Conservation (phyloP, 2,113 vertebrate genomes). For the Albula glossodonta region DNA sequence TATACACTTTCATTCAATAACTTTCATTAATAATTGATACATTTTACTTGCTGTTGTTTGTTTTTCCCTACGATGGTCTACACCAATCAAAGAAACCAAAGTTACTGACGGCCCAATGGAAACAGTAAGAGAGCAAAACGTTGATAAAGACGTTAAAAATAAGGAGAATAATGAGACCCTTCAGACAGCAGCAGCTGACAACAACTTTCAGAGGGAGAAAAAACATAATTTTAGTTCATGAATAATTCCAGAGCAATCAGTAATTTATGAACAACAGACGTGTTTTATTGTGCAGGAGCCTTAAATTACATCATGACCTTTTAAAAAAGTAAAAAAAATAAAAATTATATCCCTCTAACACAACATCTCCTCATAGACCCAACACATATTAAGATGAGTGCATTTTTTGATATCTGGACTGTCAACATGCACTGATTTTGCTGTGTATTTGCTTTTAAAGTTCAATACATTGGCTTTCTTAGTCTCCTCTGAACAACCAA, state of each 20-base stretch:
- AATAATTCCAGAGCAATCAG: conserved; percentile 18
- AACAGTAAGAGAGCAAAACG: background rate
- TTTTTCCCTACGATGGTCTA: background rate
- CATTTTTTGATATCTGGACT: conserved; percentile 18
- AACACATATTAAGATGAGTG: background rate
- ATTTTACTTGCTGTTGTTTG: background rate
- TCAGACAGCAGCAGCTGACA: conserved; percentile 5
- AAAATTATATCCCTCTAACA: background rate
- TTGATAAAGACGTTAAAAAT: background rate
- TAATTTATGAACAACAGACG: conserved; percentile 13
- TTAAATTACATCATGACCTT: conserved; percentile 1
- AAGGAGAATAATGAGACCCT: conserved; percentile 9
- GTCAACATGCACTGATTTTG: conserved; percentile 4
- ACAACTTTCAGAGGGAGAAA: background rate
- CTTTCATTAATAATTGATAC: background rate
- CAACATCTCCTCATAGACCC: background rate
- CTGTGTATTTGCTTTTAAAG: background rate
- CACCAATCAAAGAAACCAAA: background rate
- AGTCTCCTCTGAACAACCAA: conserved; percentile 3
- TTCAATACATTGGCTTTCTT: conserved; percentile 15
- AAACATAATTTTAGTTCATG: conserved; percentile 5
- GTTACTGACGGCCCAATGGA: background rate
- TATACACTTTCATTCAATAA: background rate
- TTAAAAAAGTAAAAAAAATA: background rate
- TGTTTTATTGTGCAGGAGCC: conserved; percentile 6